phyloP scores from a whole-genome alignment of 1,140 invertebrate genomes.

The Drosophila chauvacae region DNA sequence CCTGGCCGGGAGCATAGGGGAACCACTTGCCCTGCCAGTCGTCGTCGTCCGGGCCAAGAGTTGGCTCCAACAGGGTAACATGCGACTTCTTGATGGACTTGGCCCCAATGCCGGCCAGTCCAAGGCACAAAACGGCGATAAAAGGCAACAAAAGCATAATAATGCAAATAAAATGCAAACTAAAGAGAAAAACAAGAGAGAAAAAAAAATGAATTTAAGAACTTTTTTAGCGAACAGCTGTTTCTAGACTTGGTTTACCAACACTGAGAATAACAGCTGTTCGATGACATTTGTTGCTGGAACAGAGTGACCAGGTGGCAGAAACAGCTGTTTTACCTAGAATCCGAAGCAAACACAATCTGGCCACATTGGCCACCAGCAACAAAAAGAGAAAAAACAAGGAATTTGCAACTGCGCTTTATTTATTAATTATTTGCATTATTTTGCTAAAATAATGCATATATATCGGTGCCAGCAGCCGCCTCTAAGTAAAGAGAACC shows the following conservation, averaged over 20 bases:
- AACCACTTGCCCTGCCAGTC: conserved; percentile 42
- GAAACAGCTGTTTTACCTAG: conserved; percentile 12
- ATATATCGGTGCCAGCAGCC: conserved; percentile 2
- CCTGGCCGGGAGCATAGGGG: conserved; percentile 53
- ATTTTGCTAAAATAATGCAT: conserved; percentile 37
- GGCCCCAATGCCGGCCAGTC: conserved; percentile 17
- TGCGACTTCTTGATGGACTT: conserved; percentile 67
- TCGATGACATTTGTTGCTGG: conserved; percentile 1
- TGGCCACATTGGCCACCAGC: conserved; percentile 31
- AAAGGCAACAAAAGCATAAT: conserved; percentile 33
- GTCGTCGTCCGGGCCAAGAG: conserved; percentile 5
- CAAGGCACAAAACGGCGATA: conserved; percentile 28
- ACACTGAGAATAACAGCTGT: conserved; percentile 26
- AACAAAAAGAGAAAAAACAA: conserved; percentile 33
- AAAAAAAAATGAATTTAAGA: conserved; percentile 47
- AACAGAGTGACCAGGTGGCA: neutral
- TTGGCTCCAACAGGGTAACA: conserved; percentile 39
- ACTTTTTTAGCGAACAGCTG: conserved; percentile 51
- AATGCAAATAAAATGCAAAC: conserved; percentile 37
- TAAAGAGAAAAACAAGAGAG: conserved; percentile 49
- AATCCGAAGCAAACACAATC: neutral
- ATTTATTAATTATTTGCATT: conserved; percentile 37
- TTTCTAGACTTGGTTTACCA: conserved; percentile 28
- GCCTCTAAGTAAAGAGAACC: conserved; percentile 9
- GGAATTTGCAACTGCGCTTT: conserved; percentile 34